phyloP scores from a whole-genome alignment of 1,140 invertebrate species.

The Kradibia gibbosae region DNA sequence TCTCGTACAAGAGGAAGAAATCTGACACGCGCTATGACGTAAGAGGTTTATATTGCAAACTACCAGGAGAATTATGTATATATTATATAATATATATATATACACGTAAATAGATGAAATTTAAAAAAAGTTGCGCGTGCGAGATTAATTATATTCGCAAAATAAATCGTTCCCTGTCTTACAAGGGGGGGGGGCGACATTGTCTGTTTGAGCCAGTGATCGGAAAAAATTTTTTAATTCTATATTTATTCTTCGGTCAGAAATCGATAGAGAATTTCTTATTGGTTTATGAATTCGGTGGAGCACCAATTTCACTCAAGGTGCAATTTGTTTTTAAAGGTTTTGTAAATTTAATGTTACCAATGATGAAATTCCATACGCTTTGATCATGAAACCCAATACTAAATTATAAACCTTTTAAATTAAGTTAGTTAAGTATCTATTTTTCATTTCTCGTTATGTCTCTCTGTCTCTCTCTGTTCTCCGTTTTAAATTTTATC shows the following conservation, averaged over 20 bases:
- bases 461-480: no score
- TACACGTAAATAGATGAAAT: no score
- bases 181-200: not conserved
- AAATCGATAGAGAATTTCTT: not conserved
- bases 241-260: not conserved
- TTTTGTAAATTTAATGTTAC: not conserved
- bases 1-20: not conserved
- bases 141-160: constrained; percentile 8
- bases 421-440: not conserved
- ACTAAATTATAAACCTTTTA: not conserved
- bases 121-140: no score
- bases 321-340: not conserved
- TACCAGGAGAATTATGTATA: constrained; percentile 2
- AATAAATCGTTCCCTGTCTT: not conserved
- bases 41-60: constrained; percentile 6
- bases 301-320: not conserved
- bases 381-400: not conserved
- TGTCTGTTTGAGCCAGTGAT: not conserved
- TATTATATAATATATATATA: no score
- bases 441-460: no score
- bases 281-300: not conserved
- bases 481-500: no score
- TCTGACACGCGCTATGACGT: not conserved
- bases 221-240: no score
- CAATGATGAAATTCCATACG: not conserved